Evolutionary conservation across 2,888 invertebrate species (phyloP), one percentile per base, ranked within the genome.

Genomic region (Brachylomia viminalis): DNA sequence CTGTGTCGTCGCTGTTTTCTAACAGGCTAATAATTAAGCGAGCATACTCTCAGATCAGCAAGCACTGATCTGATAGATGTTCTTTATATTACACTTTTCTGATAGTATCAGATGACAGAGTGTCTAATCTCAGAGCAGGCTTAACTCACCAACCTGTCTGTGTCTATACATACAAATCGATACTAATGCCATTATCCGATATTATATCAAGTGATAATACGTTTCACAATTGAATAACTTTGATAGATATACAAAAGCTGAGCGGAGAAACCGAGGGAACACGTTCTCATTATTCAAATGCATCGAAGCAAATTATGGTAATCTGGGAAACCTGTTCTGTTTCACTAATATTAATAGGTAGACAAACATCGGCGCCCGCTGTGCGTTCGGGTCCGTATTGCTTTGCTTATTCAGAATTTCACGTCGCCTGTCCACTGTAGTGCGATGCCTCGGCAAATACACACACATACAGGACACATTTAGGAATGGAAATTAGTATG

Each of bases 231-330:
- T 91, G 92, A 95, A 91, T 93, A 93, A 94, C 89, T 92, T 93
- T 92, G 92, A 92, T 91, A 91, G 92, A 89, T 92, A 92, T 91
- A 92, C 93, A 93, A 92, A 92, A 90, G 91, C 91, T 87, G 90
- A 91, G 91, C 88, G 90, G 91, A 89, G 88, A 79, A 88, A 80
- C 89, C 91, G 90, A 93, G 91, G 94, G 93, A 93, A 94, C 95
- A 94, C 95, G 95, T 94, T 93, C 95, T 95, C 95, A 96, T 96
- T 96, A 96, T 96, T 95, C 96, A 95, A 96, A 96, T 96, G 96
- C 96, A 96, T 94, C 94, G 95, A 95, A 96, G 95, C 96, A 96
- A 96, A 96, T 96, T 96, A 96, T 96, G 96, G 95, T 96, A 96
- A 96, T 96, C 96, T 94, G 95, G 91, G 94, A 92, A 95, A 95